A percentile compares a stretch with the other conserved stretches of the same genome.
Conservation (phyloP, 2,888 invertebrate genomes). For the Megalurothrips usitatus region DNA sequence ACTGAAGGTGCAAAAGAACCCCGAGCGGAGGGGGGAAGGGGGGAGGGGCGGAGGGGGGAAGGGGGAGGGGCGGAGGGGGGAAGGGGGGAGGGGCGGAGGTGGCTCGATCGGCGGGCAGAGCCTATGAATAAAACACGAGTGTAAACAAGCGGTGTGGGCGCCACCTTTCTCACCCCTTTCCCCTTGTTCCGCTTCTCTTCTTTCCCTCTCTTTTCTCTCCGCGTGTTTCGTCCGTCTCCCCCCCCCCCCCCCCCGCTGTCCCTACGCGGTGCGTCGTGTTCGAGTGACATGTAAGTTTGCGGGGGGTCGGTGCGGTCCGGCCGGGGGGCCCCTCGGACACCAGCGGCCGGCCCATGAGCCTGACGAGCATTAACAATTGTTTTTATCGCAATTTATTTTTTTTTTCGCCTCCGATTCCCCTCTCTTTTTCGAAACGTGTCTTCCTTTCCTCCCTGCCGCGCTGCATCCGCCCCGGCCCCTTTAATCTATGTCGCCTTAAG, state of each 20-base stretch:
- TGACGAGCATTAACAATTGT: too few species aligned
- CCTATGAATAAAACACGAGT: constrained; percentile 23
- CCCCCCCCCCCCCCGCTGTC: background rate
- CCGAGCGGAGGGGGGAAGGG: background rate
- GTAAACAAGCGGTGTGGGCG: constrained; percentile 25
- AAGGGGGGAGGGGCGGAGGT: background rate
- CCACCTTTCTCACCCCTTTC: constrained; percentile 15
- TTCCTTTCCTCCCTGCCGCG: too few species aligned
- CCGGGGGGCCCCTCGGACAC: background rate
- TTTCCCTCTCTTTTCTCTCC: background rate
- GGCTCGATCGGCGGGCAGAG: constrained; percentile 21
- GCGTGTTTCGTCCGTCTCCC: background rate
- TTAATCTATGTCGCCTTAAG: too few species aligned
- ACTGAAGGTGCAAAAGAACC: background rate
- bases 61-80: background rate
- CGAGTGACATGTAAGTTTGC: background rate
- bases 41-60: background rate
- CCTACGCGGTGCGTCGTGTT: background rate
- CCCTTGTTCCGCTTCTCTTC: background rate
- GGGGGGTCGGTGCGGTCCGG: too few species aligned
- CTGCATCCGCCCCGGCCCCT: too few species aligned
- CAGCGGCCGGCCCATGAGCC: too few species aligned
- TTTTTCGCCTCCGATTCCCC: too few species aligned
- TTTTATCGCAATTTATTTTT: too few species aligned
- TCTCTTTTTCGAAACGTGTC: too few species aligned